Conservation (phyloP, 92 coral and sea anemone genomes). For the Hydrozoanthus gracilis region DNA sequence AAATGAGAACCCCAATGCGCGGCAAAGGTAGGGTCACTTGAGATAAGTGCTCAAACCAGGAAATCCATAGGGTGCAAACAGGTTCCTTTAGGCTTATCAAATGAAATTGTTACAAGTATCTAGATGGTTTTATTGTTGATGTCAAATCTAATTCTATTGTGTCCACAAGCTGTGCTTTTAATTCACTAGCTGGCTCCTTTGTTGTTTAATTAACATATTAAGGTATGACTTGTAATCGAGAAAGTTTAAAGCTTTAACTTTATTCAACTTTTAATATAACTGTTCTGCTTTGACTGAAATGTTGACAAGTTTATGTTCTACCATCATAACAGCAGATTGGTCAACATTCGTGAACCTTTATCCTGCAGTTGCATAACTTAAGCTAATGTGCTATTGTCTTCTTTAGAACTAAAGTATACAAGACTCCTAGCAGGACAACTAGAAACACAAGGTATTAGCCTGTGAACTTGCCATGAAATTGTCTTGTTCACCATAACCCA, state of each 20-base stretch:
- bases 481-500: neutral
- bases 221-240: too few species aligned
- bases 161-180: too few species aligned
- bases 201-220: too few species aligned
- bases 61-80: neutral
- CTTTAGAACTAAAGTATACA: constrained; percentile 34
- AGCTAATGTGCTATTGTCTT: constrained; percentile 34
- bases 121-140: too few species aligned
- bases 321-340: neutral
- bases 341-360: neutral
- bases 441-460: constrained; percentile 36
- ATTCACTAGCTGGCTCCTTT: too few species aligned
- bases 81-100: too few species aligned
- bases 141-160: too few species aligned
- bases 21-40: constrained; percentile 10
- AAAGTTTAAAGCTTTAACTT: neutral
- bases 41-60: neutral
- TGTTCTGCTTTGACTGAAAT: too few species aligned
- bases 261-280: neutral
- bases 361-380: constrained; percentile 2
- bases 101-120: too few species aligned
- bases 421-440: constrained; percentile 46
- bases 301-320: neutral
- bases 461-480: constrained; percentile 5
- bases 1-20: constrained; percentile 42